Conservation (phyloP, 2,113 vertebrate genomes). For the Carettochelys insculpta region DNA sequence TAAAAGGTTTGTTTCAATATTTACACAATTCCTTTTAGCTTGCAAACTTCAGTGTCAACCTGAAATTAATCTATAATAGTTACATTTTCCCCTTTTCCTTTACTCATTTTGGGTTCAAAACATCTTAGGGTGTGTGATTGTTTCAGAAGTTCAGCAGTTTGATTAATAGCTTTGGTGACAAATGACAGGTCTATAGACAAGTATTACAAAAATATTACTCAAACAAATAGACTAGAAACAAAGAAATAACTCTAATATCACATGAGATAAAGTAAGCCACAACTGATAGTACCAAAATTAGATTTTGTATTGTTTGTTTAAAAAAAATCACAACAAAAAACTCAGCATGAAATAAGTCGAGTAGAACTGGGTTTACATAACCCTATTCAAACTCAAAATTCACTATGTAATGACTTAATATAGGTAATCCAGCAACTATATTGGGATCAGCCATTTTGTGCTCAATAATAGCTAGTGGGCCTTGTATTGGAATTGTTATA, state of each 20-base stretch:
- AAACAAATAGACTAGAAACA: background rate
- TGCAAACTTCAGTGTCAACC: background rate
- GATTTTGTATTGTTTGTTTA: no score
- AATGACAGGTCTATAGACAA: slow-evolving; percentile 19
- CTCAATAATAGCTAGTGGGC: background rate
- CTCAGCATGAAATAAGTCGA: background rate
- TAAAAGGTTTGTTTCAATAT: background rate
- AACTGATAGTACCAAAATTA: background rate
- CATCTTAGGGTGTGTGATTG: background rate
- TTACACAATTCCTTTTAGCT: background rate
- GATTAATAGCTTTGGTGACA: slow-evolving; percentile 21
- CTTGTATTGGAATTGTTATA: background rate
- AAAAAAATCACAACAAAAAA: background rate
- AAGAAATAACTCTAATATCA: background rate
- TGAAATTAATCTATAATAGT: background rate
- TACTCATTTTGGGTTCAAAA: background rate
- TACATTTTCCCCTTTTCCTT: background rate
- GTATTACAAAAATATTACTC: background rate
- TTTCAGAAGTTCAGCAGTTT: background rate
- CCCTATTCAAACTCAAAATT: background rate
- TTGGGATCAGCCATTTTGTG: background rate
- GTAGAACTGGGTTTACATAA: background rate
- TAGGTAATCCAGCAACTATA: background rate
- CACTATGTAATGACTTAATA: background rate
- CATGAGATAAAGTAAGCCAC: background rate